phyloP scores from a whole-genome alignment of 1,140 invertebrate genomes.

The Eupristina koningsbergeri region DNA sequence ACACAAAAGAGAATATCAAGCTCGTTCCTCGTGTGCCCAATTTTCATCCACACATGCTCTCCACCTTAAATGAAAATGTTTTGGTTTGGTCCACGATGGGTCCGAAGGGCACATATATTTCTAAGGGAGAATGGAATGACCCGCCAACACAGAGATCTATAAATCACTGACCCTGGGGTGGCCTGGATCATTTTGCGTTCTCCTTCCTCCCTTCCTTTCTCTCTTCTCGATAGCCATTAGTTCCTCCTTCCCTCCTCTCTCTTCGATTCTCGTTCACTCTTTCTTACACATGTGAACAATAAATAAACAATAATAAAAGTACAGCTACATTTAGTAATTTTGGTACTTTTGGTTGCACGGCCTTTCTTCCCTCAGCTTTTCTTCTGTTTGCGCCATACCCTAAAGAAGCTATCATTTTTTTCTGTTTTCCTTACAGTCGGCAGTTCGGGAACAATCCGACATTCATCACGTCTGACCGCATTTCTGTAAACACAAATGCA shows the following conservation, averaged over 20 bases:
- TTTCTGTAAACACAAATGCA: conserved; percentile 29
- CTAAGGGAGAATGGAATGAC: conserved; percentile 62
- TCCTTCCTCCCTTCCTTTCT: neutral
- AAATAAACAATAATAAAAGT: too few species aligned
- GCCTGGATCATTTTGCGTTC: conserved; percentile 36
- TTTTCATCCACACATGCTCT: conserved; percentile 8
- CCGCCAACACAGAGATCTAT: conserved; percentile 61
- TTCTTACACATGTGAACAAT: neutral
- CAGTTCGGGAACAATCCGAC: neutral
- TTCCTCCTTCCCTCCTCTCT: neutral
- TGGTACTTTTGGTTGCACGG: neutral
- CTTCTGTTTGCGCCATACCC: neutral
- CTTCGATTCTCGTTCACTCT: conserved; percentile 7
- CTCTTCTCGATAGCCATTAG: neutral
- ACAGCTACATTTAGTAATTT: neutral
- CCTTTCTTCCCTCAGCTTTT: neutral
- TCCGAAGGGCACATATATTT: conserved; percentile 60
- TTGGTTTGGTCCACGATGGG: conserved; percentile 16
- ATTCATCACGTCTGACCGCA: conserved; percentile 33
- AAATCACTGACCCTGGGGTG: conserved; percentile 67
- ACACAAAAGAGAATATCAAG: neutral
- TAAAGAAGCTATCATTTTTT: conserved; percentile 39
- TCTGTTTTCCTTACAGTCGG: neutral
- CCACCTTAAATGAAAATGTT: conserved; percentile 64
- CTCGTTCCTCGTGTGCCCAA: neutral